Evolutionary conservation across 2,797 vertebrate genomes (phyloP).

Genomic region (Sebastes taczanowskii): DNA sequence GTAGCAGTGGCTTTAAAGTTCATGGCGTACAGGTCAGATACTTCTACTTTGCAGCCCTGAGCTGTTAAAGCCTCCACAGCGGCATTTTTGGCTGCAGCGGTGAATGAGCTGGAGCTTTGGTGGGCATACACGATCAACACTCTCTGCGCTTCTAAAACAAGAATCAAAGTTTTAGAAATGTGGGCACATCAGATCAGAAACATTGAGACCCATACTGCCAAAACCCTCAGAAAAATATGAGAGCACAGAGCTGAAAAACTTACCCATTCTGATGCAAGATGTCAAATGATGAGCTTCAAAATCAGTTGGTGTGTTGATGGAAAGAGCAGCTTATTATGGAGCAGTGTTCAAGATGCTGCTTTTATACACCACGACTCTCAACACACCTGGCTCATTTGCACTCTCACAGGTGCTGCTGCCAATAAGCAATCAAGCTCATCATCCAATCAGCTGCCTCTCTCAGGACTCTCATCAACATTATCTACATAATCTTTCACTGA

Average conservation of each 20-base stretch:
- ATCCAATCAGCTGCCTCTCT: constrained; percentile 24
- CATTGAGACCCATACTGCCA: background rate
- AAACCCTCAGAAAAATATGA: background rate
- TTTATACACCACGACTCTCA: constrained; percentile 30
- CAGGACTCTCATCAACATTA: background rate
- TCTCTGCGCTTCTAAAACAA: constrained; percentile 72
- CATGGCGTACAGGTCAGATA: constrained; percentile 89
- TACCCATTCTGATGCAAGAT: constrained; percentile 36
- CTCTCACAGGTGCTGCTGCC: constrained; percentile 41
- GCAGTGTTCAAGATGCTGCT: background rate
- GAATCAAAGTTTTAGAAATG: background rate
- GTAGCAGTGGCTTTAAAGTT: constrained; percentile 87
- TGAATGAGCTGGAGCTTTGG: constrained; percentile 87
- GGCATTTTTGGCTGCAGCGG: constrained; percentile 79
- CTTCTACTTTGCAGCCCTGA: constrained; percentile 79
- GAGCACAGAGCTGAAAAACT: background rate
- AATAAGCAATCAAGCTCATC: constrained; percentile 53
- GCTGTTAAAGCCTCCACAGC: constrained; percentile 80
- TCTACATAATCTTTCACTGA: background rate
- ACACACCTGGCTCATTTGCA: background rate
- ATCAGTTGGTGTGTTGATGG: fast-evolving
- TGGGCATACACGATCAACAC: constrained; percentile 89
- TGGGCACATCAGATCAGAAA: background rate
- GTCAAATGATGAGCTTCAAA: background rate
- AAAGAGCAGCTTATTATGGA: background rate